Conservation (phyloP, 2,113 vertebrate species). For the Chamaetylas fuelleborni region DNA sequence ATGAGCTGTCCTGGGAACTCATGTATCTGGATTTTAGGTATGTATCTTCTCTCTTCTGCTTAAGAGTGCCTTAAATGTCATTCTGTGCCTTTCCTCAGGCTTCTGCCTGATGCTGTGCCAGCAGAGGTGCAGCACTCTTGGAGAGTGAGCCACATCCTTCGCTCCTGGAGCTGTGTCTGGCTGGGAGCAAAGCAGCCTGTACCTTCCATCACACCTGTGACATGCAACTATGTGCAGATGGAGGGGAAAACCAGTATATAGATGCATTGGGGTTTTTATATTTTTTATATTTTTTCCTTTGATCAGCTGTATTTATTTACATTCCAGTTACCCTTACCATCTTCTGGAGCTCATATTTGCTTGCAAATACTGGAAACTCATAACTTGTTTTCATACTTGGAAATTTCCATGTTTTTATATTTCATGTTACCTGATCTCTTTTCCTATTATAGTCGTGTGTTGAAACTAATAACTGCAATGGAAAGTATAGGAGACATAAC, state of each 20-base stretch:
- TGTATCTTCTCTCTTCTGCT: not conserved
- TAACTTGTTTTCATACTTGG: not conserved
- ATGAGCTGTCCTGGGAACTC: not conserved
- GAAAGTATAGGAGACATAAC: not conserved
- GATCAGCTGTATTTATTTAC: not conserved
- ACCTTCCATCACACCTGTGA: not conserved
- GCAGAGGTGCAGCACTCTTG: not conserved
- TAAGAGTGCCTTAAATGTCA: not conserved
- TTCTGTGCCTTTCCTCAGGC: no score
- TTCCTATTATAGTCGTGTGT: not conserved
- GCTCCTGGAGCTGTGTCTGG: not conserved
- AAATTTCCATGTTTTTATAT: not conserved
- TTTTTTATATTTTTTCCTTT: not conserved
- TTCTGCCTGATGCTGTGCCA: not conserved
- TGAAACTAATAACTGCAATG: not conserved
- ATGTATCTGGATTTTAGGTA: not conserved
- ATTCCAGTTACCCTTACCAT: not conserved
- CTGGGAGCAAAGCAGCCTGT: not conserved
- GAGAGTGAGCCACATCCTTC: rapidly evolving
- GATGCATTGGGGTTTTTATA: rapidly evolving
- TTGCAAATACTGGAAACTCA: not conserved
- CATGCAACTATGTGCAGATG: rapidly evolving
- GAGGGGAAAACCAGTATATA: not conserved
- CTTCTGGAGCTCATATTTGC: not conserved
- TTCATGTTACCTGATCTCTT: not conserved